These are phyloP conservation scores for Flabesymbios commensalis DNA, from an alignment of 2,888 invertebrate genomes.

Conservation along the genomic window DNA sequence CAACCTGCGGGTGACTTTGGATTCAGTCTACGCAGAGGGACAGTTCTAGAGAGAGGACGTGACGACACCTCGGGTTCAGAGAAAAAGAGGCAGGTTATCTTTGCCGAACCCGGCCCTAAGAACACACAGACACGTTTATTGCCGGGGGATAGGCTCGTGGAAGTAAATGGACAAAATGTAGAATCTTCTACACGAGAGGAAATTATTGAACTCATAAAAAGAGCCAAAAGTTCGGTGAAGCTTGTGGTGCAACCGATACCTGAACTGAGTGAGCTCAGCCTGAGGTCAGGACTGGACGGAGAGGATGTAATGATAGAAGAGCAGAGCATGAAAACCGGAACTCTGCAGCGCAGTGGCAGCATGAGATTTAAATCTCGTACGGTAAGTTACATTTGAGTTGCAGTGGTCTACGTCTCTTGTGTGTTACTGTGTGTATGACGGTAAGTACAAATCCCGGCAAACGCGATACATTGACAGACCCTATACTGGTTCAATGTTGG, in stretches of 20 bases:
- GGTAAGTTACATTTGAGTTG: conserved; percentile 19
- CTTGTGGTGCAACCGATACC: conserved; percentile 94
- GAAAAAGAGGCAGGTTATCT: conserved; percentile 77
- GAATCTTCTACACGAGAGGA: conserved; percentile 85
- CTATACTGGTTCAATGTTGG: too few relatives aligned
- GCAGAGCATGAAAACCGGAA: conserved; percentile 70
- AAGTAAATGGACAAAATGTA: conserved; percentile 85
- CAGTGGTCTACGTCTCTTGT: neutral
- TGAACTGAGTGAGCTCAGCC: conserved; percentile 86
- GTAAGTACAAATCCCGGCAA: too few relatives aligned
- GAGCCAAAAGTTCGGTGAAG: conserved; percentile 63
- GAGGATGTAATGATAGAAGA: conserved; percentile 72
- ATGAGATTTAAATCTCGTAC: conserved; percentile 44
- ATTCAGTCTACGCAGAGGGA: conserved; percentile 86
- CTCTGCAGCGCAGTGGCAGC: conserved; percentile 77
- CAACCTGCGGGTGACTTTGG: conserved; percentile 87
- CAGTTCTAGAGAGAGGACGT: conserved; percentile 67
- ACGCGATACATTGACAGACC: too few relatives aligned
- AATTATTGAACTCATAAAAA: conserved; percentile 83
- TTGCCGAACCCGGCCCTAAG: conserved; percentile 85
- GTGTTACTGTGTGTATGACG: too few relatives aligned
- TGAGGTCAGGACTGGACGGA: conserved; percentile 75
- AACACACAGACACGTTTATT: conserved; percentile 79
- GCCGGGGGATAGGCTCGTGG: conserved; percentile 91
- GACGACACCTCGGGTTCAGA: conserved; percentile 38